These are phyloP conservation scores for Polyommatus icarus DNA, from an alignment of 2,888 invertebrate genomes.

Conservation along the genomic window DNA sequence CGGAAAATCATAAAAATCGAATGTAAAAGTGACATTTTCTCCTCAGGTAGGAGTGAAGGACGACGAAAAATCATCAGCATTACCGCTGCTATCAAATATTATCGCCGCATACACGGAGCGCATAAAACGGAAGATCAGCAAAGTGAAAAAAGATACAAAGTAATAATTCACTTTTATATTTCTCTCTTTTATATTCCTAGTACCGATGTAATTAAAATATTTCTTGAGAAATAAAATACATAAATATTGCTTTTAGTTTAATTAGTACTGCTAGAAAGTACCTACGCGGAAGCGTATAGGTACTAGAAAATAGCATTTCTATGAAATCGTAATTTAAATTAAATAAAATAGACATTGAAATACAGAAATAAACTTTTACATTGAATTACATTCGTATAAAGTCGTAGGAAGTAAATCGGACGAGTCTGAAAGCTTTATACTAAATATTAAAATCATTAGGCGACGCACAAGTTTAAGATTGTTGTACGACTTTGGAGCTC, in stretches of 20 bases:
- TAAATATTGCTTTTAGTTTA: constrained; percentile 4
- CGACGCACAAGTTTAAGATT: too few species aligned
- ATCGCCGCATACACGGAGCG: constrained; percentile 77
- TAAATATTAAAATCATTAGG: too few species aligned
- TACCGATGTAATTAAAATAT: not conserved
- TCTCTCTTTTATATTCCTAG: not conserved
- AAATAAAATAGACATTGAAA: too few species aligned
- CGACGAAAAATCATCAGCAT: constrained; percentile 70
- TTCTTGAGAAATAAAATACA: not conserved
- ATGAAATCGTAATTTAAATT: not conserved
- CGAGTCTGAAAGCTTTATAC: too few species aligned
- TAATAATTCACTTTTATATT: constrained; percentile 6
- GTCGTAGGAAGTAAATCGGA: too few species aligned
- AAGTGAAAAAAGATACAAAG: constrained; percentile 50
- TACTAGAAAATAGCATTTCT: not conserved
- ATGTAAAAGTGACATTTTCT: not conserved
- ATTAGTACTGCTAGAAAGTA: not conserved
- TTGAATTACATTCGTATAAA: too few species aligned
- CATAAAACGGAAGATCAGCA: constrained; percentile 67
- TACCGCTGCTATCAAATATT: constrained; percentile 77
- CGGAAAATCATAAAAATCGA: not conserved
- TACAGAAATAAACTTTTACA: too few species aligned
- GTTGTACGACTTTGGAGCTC: too few species aligned
- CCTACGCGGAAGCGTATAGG: not conserved
- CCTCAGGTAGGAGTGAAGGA: constrained; percentile 69